phyloP scores from a whole-genome alignment of 1,140 invertebrate genomes.

The Neodiprion virginianus region DNA sequence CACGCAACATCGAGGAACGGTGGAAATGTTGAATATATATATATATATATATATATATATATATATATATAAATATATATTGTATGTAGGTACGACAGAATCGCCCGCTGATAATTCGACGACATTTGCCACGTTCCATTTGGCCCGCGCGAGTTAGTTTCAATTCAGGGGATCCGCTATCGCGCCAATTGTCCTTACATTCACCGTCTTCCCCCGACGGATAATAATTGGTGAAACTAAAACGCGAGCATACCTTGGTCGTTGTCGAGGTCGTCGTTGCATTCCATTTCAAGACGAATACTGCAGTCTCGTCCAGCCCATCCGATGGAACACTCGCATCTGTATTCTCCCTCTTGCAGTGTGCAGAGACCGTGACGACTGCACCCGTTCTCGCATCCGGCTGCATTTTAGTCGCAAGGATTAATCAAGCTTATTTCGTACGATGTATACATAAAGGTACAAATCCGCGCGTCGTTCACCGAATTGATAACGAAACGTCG shows the following conservation, averaged over 20 bases:
- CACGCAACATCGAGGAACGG: background rate
- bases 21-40: background rate
- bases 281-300: constrained; percentile 89
- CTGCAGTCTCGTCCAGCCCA: constrained; percentile 94
- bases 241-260: constrained; percentile 79
- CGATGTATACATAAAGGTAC: background rate
- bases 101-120: background rate
- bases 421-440: background rate
- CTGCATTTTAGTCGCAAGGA: constrained; percentile 62
- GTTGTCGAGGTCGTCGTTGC: constrained; percentile 94
- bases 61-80: constrained; percentile 22
- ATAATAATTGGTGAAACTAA: no score
- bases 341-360: constrained; percentile 83
- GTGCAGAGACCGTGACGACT: constrained; percentile 89
- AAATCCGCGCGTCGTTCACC: background rate
- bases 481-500: background rate
- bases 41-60: background rate
- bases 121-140: background rate
- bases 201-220: no score
- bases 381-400: constrained; percentile 94
- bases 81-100: background rate
- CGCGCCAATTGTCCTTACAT: no score
- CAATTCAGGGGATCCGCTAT: no score
- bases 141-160: no score
- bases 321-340: constrained; percentile 87